phyloP scores from a whole-genome alignment of 2,797 vertebrate genomes.

The Atherinosoma microstoma region DNA sequence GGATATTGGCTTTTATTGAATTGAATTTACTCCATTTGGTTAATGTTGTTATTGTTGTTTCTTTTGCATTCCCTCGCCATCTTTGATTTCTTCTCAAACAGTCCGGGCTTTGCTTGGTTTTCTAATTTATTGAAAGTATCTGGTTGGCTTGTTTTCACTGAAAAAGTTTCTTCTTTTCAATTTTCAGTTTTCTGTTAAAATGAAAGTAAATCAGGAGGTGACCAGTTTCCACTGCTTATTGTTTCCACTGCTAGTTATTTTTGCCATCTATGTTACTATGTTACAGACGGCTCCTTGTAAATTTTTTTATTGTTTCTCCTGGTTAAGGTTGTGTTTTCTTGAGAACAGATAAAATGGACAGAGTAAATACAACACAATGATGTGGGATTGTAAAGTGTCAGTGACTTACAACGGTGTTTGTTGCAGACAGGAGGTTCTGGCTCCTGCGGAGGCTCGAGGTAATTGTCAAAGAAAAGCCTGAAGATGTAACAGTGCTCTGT shows the following conservation, averaged over 20 bases:
- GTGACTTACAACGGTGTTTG: background rate
- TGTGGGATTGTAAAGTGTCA: background rate
- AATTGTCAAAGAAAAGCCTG: background rate
- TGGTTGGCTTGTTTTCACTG: background rate
- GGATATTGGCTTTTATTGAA: background rate
- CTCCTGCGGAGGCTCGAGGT: background rate
- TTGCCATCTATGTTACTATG: background rate
- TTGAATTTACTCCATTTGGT: background rate
- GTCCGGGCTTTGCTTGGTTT: background rate
- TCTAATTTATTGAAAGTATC: conserved; percentile 17
- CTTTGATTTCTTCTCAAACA: conserved; percentile 5
- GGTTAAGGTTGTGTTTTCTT: conserved; percentile 2
- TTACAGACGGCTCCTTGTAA: background rate
- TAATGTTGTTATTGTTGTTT: background rate
- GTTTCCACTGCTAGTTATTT: background rate
- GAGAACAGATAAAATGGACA: conserved; percentile 2
- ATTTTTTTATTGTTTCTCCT: background rate
- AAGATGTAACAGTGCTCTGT: background rate
- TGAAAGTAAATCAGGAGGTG: background rate
- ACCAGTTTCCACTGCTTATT: background rate
- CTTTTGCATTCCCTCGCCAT: background rate
- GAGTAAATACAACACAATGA: background rate
- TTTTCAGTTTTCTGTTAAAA: background rate
- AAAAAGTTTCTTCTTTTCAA: background rate
- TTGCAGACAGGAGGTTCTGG: background rate